Evolutionary conservation across 2,113 vertebrate species (phyloP).

Genomic region (Euleptes europaea): DNA sequence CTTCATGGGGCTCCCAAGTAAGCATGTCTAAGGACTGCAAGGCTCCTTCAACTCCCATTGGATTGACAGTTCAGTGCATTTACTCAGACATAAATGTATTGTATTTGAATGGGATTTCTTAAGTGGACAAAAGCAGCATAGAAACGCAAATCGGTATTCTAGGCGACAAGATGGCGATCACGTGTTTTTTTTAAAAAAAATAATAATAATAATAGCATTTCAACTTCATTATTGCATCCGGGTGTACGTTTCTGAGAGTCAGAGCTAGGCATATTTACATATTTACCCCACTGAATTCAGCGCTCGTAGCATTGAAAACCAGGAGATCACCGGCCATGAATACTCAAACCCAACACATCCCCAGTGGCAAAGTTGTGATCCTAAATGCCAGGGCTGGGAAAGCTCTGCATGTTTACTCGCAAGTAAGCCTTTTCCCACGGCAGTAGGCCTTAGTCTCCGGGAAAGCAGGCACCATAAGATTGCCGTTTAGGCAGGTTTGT

Average conservation of each 20-base stretch:
- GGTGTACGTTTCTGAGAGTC: not conserved
- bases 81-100: not conserved
- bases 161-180: no score
- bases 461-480: not conserved
- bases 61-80: not conserved
- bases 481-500: not conserved
- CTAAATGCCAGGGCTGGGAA: not conserved
- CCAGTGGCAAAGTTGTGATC: not conserved
- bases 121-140: no score
- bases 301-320: not conserved
- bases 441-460: not conserved
- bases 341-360: not conserved
- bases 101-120: not conserved
- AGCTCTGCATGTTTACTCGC: not conserved
- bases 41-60: not conserved
- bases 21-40: no score
- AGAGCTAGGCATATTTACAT: not conserved
- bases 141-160: not conserved
- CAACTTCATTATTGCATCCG: not conserved
- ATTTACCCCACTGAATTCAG: not conserved
- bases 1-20: no score
- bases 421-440: not conserved
- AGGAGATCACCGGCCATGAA: not conserved
- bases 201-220: not conserved
- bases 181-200: no score